Conservation (phyloP, 64 coral and sea anemone species). For the Orbicella faveolata region DNA sequence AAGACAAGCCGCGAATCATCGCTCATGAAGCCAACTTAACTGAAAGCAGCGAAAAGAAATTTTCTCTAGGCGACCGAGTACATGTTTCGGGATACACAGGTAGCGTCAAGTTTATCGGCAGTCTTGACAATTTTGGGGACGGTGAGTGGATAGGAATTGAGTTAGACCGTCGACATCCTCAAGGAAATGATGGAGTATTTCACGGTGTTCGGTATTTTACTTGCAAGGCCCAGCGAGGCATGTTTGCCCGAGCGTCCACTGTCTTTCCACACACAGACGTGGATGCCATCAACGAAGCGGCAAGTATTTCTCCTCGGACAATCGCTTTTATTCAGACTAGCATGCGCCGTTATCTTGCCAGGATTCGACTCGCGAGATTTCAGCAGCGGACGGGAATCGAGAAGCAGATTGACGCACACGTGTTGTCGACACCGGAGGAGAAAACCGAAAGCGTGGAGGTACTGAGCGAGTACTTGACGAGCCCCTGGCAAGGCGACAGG, state of each 20-base stretch:
- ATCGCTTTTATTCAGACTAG: slow-evolving; percentile 63
- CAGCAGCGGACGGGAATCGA: slow-evolving; percentile 38
- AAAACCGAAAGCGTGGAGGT: slow-evolving; percentile 22
- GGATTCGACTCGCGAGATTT: slow-evolving; percentile 41
- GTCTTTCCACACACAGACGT: slow-evolving; percentile 52
- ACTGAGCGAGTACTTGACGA: slow-evolving; percentile 56
- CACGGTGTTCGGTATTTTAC: slow-evolving; percentile 44
- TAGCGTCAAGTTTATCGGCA: slow-evolving; percentile 67
- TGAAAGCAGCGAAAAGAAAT: background rate
- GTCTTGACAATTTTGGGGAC: slow-evolving; percentile 43
- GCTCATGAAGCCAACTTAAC: background rate
- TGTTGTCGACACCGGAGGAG: slow-evolving; percentile 33
- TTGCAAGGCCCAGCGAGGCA: slow-evolving; percentile 65
- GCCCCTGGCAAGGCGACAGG: slow-evolving; percentile 46
- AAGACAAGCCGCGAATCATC: background rate
- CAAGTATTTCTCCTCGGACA: slow-evolving; percentile 46
- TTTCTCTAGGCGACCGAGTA: slow-evolving; percentile 58
- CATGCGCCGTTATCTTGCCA: slow-evolving; percentile 58
- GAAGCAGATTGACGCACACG: slow-evolving; percentile 60
- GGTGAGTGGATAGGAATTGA: slow-evolving; percentile 83
- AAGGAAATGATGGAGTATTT: slow-evolving; percentile 69
- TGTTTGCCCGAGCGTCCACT: slow-evolving; percentile 54
- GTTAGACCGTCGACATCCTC: slow-evolving; percentile 39
- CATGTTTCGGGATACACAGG: slow-evolving; percentile 74
- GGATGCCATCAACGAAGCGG: background rate